Percentiles rank a stretch among this genome's conserved stretches.
Conservation (phyloP, 1,140 invertebrate genomes). For the Dendroctonus valens region DNA sequence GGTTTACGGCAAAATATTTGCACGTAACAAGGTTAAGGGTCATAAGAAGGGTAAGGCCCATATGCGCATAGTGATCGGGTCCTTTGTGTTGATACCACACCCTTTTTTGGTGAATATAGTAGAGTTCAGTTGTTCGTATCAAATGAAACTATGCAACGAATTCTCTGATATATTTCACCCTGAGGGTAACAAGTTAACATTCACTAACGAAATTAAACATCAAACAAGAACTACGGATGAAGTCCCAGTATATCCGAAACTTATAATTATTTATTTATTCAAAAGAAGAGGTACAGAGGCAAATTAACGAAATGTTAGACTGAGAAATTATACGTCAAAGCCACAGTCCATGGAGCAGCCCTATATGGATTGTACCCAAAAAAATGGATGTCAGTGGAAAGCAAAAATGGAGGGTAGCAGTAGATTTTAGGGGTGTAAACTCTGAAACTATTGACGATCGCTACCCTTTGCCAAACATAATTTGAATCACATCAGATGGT, state of each 20-base stretch:
- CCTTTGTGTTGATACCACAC: no score
- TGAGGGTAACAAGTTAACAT: conserved; percentile 29
- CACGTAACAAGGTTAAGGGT: no score
- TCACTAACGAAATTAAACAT: conserved; percentile 34
- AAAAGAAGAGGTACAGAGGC: conserved; percentile 49
- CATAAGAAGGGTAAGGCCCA: no score
- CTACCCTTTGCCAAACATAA: conserved; percentile 57
- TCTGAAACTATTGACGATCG: conserved; percentile 44
- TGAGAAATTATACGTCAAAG: conserved; percentile 48
- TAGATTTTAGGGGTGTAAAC: conserved; percentile 48
- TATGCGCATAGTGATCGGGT: no score
- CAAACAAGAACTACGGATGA: conserved; percentile 36
- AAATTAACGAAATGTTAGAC: conserved; percentile 49
- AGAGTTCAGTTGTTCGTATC: no score
- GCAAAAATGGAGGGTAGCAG: conserved; percentile 46
- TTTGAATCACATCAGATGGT: no score
- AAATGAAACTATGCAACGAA: no score
- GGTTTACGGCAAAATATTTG: no score
- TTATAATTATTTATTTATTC: conserved; percentile 46
- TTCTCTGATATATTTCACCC: no score
- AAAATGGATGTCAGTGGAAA: conserved; percentile 39
- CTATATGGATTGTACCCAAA: conserved; percentile 42
- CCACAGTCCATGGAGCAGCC: conserved; percentile 39
- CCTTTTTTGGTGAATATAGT: no score
- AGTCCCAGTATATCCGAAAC: conserved; percentile 41